Conservation (phyloP, 2,888 invertebrate genomes). For the Phyllotreta cruciferae region DNA sequence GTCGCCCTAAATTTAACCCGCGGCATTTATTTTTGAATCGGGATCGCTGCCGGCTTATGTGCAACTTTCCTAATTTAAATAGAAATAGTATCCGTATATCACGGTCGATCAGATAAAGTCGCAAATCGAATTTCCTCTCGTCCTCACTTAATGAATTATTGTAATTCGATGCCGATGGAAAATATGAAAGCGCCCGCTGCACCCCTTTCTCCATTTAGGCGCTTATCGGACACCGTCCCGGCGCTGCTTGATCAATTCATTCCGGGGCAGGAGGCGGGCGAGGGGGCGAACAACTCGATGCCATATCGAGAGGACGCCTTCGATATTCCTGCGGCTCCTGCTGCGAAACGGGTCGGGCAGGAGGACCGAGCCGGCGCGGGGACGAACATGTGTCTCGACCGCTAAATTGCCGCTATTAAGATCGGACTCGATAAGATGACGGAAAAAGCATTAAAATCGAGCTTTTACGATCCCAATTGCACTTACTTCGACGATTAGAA, state of each 20-base stretch:
- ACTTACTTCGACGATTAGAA: no score
- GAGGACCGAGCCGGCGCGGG: background rate
- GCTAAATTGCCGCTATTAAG: constrained; percentile 15
- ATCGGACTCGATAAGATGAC: constrained; percentile 1
- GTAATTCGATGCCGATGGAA: constrained; percentile 54
- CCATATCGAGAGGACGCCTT: constrained; percentile 51
- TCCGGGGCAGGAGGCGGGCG: constrained; percentile 23
- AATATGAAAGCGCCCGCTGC: constrained; percentile 41
- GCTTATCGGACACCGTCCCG: constrained; percentile 54
- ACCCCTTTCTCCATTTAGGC: constrained; percentile 53
- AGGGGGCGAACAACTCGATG: constrained; percentile 39
- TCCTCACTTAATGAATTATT: constrained; percentile 56
- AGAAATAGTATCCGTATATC: constrained; percentile 35
- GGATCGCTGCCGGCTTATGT: background rate
- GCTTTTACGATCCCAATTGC: no score
- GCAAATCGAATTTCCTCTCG: constrained; percentile 52
- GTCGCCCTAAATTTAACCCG: background rate
- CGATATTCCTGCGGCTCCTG: constrained; percentile 22
- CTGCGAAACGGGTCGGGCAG: constrained; percentile 22
- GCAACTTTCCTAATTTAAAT: constrained; percentile 27
- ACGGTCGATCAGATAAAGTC: constrained; percentile 48
- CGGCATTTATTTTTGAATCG: constrained; percentile 12
- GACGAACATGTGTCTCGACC: constrained; percentile 11
- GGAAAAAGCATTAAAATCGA: background rate
- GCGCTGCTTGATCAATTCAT: constrained; percentile 54